phyloP scores from a whole-genome alignment of 2,888 invertebrate species.

The Tiphia femorata region DNA sequence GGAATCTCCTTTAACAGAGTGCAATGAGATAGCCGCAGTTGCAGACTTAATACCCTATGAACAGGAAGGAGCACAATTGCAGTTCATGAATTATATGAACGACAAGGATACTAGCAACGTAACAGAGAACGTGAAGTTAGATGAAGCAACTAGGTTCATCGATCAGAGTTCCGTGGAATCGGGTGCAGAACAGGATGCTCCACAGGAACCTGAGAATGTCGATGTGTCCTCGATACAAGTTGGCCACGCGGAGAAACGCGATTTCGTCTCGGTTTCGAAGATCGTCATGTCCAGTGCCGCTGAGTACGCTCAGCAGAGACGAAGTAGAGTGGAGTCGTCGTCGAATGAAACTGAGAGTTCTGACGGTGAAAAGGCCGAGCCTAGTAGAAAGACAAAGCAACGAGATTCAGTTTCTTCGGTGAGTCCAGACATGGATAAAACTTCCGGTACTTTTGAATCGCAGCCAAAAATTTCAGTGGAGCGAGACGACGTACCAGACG shows the following conservation, averaged over 20 bases:
- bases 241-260: no score
- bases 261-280: no score
- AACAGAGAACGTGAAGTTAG: slow-evolving; percentile 39
- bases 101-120: background rate
- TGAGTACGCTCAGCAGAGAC: no score
- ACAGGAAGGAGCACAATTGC: slow-evolving; percentile 37
- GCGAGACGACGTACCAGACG: slow-evolving; percentile 57
- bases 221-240: no score
- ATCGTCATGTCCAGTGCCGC: background rate
- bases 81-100: background rate
- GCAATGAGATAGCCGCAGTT: slow-evolving; percentile 56
- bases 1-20: slow-evolving; percentile 64
- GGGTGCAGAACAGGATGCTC: slow-evolving; percentile 50
- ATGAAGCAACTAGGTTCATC: slow-evolving; percentile 57
- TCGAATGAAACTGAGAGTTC: no score
- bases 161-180: slow-evolving; percentile 65
- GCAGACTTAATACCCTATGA: slow-evolving; percentile 61
- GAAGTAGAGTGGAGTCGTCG: background rate
- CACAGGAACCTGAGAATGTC: background rate
- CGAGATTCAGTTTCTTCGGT: background rate
- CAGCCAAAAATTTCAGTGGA: slow-evolving; percentile 26
- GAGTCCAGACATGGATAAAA: background rate
- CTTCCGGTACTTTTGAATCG: background rate
- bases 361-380: background rate
- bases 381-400: slow-evolving; percentile 29